Evolutionary conservation across 2,888 invertebrate species (phyloP), one percentile per base, ranked within the genome.

Genomic region (Brenthis daphne): DNA sequence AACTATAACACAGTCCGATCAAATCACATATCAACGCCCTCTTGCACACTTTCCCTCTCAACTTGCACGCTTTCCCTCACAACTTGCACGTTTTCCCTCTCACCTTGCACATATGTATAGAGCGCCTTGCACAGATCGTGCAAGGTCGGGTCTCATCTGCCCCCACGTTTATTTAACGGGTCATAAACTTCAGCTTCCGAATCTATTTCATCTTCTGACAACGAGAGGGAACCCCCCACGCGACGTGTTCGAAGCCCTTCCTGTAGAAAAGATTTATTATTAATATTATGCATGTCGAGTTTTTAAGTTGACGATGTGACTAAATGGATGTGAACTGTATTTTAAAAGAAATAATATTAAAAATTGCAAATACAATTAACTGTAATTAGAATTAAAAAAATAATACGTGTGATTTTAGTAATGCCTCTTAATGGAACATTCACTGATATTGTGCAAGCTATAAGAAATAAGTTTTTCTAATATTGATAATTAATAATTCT

Each of bases 161-260:
- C 86, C 54, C 88, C 88, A 6, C 91, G 82, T 57, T 90, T 91
- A 78, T 91, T 89, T 29, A 92, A 79, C 5, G 93, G 92, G 73
- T 91, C 89, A 74, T 92, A 93, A 74, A 93, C 75, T 72, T 93
- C 93, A 0, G 88, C 83, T 66, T 96, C 96, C 0, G 96, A 96
- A 82, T 96, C 97, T 71, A 96, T 91, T 85, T 97, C 97, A 78
- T 96, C 96, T 82, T 97, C 97, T 0, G 97, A 97, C 0, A 97
- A 89, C 5, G 97, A 97, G 14, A 97, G 91, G 2, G 97, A 97
- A 57, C 96, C 96, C 14, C 96, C 96, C 20, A 95, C 94, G 78
- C 97, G 94, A 29, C 95, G 90, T 8, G 94, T 85, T 71, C 94
- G 93, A 54, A 93, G 89, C 12, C 94, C 93, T 76, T 94, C 94